Conservation (phyloP, 1,140 invertebrate genomes). For the Pseudomyrmex pallidus region DNA sequence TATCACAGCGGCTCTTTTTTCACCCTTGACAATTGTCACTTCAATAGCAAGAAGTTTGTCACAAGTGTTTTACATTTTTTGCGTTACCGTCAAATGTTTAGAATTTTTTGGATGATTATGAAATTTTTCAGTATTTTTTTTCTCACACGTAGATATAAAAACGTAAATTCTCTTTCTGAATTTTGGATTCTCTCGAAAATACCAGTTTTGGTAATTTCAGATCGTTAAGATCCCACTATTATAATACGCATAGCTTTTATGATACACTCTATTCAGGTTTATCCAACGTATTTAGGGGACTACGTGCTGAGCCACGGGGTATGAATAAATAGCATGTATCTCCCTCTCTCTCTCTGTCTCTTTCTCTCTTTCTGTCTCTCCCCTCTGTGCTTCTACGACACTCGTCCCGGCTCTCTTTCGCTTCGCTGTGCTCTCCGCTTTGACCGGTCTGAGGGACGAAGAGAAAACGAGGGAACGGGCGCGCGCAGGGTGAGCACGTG, state of each 20-base stretch:
- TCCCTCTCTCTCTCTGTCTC: neutral
- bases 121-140: no score
- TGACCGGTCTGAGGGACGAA: constrained; percentile 50
- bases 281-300: constrained; percentile 52
- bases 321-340: constrained; percentile 55
- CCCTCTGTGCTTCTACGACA: neutral
- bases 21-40: neutral
- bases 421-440: constrained; percentile 48
- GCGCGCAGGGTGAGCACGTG: constrained; percentile 49
- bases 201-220: neutral
- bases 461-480: constrained; percentile 38
- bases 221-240: constrained; percentile 6
- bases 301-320: constrained; percentile 41
- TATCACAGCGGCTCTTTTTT: neutral
- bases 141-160: no score
- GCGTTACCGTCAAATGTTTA: neutral
- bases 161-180: neutral
- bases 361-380: neutral
- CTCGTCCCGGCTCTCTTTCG: constrained; percentile 26
- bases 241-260: constrained; percentile 35
- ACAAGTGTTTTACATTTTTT: neutral
- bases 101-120: neutral
- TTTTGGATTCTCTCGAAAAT: neutral
- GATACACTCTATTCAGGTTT: constrained; percentile 43
- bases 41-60: neutral